phyloP scores from a whole-genome alignment of 1,140 invertebrate species.

The Eufriesea mexicana region DNA sequence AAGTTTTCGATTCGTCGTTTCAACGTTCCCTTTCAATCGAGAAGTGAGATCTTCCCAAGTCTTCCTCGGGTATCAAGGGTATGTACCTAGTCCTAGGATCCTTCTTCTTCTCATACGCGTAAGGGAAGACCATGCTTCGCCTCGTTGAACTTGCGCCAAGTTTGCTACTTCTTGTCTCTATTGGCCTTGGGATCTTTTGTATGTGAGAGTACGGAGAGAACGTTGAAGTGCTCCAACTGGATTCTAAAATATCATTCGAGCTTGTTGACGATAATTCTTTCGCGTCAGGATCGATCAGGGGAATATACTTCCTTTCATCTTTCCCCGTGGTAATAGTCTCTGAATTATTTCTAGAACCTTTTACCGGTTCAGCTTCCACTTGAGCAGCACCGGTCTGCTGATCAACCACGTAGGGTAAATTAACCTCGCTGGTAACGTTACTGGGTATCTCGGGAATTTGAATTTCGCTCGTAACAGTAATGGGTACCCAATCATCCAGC shows the following conservation, averaged over 20 bases:
- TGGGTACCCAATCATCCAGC: slow-evolving; percentile 75
- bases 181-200: slow-evolving; percentile 72
- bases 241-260: slow-evolving; percentile 42
- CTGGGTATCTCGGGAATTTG: background rate
- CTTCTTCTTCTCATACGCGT: slow-evolving; percentile 77
- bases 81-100: slow-evolving; percentile 80
- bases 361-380: slow-evolving; percentile 1
- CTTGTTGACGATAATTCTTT: slow-evolving; percentile 23
- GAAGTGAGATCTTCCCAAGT: slow-evolving; percentile 59
- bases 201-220: slow-evolving; percentile 74
- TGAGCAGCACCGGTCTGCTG: background rate
- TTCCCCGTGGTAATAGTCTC: slow-evolving; percentile 25
- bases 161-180: background rate
- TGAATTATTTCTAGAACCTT: background rate
- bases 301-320: slow-evolving; percentile 76
- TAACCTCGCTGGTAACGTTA: slow-evolving; percentile 15
- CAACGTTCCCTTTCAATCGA: slow-evolving; percentile 61
- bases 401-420: no score
- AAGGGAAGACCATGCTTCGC: slow-evolving; percentile 76
- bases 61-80: slow-evolving; percentile 78
- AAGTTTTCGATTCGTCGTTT: background rate
- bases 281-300: slow-evolving; percentile 66
- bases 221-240: slow-evolving; percentile 40
- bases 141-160: slow-evolving; percentile 45
- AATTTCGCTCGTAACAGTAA: slow-evolving; percentile 37